Evolutionary conservation across 2,888 invertebrate species (phyloP).

Genomic region (Ormyrus nitidulus): DNA sequence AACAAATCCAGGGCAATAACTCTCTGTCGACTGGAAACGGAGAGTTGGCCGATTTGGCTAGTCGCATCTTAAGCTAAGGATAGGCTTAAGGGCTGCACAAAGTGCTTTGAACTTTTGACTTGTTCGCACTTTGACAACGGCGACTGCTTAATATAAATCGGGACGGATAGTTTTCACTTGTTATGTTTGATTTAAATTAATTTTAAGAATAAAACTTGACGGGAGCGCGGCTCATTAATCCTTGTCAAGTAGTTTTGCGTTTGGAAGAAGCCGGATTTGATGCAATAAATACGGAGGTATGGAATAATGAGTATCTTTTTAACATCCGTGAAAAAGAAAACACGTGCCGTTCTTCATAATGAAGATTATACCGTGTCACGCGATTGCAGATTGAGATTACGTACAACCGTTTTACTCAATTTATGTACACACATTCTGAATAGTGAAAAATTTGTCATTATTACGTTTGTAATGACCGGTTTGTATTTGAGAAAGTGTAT

Average conservation of each 20-base stretch:
- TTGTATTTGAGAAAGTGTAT: too few relatives aligned
- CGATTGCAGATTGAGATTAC: conserved; percentile 14
- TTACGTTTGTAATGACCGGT: too few relatives aligned
- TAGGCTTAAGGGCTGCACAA: conserved; percentile 53
- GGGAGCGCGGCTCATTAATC: background rate
- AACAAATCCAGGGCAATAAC: conserved; percentile 65
- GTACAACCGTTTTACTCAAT: conserved; percentile 19
- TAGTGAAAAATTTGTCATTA: too few relatives aligned
- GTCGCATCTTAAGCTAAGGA: conserved; percentile 58
- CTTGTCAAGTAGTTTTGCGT: background rate
- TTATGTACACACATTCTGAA: conserved; percentile 5
- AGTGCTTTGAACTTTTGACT: conserved; percentile 50
- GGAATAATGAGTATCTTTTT: conserved; percentile 26
- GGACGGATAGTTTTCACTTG: conserved; percentile 10
- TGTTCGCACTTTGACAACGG: conserved; percentile 16
- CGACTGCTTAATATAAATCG: background rate
- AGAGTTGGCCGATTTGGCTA: conserved; percentile 60
- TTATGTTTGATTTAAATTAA: too few relatives aligned
- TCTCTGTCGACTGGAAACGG: conserved; percentile 61
- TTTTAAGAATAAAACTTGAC: conserved; percentile 16
- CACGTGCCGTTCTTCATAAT: conserved; percentile 36
- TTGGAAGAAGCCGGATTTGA: conserved; percentile 7
- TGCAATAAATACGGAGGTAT: background rate
- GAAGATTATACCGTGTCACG: conserved; percentile 30
- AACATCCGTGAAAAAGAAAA: conserved; percentile 36